These are phyloP conservation scores for Trichonephila clavata DNA, from an alignment of 1,140 invertebrate species.

Conservation along the genomic window DNA sequence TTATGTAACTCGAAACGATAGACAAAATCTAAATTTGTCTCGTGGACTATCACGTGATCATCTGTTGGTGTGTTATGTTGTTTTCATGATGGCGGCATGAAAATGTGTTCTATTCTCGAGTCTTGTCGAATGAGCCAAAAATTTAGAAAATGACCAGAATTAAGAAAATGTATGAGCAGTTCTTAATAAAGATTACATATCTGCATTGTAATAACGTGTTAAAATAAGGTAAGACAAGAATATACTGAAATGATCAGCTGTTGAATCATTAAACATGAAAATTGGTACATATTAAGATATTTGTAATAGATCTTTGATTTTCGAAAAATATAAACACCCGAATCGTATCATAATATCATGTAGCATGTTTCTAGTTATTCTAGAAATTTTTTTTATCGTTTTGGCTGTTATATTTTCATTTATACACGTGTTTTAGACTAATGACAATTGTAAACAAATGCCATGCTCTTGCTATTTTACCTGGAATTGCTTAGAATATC, in stretches of 20 bases:
- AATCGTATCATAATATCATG: neutral
- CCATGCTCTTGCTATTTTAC: neutral
- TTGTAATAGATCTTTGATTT: neutral
- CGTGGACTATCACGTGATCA: conserved; percentile 73
- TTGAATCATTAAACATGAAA: neutral
- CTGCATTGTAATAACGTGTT: neutral
- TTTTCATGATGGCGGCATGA: conserved; percentile 71
- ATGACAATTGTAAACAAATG: conserved; percentile 20
- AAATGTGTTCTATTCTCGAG: neutral
- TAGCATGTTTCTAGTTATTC: too few species aligned
- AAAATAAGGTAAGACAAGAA: conserved; percentile 2
- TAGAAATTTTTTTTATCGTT: neutral
- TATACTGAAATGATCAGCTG: neutral
- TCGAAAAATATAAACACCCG: neutral
- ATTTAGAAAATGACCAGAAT: neutral
- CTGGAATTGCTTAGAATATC: neutral
- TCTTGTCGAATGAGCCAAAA: neutral
- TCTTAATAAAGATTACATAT: neutral
- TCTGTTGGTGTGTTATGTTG: conserved; percentile 66
- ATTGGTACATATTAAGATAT: neutral
- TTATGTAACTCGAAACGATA: conserved; percentile 66
- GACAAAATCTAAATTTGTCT: conserved; percentile 71
- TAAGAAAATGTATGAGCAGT: neutral
- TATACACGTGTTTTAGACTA: neutral
- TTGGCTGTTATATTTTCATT: neutral